Conservation (phyloP, 2,113 vertebrate species). For the Arothron firmamentum region DNA sequence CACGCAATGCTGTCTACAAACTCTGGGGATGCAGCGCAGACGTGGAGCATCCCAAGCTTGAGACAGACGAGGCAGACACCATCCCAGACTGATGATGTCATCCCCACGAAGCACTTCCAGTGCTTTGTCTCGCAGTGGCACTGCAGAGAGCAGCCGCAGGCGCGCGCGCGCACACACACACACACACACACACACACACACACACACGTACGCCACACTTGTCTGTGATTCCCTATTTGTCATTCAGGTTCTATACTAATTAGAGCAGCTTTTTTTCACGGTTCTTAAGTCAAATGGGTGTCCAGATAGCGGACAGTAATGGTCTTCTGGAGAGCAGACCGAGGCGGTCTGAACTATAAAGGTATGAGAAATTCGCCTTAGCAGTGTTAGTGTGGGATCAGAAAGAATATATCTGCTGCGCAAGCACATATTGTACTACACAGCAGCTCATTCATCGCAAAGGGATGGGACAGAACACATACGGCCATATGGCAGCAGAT, state of each 20-base stretch:
- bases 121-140: constrained; percentile 74
- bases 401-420: constrained; percentile 27
- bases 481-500: constrained; percentile 22
- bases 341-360: constrained; percentile 19
- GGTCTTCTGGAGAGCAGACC: constrained; percentile 1
- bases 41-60: constrained; percentile 49
- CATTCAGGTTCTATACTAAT: constrained; percentile 32
- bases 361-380: constrained; percentile 27
- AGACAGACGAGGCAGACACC: constrained; percentile 67
- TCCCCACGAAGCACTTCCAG: constrained; percentile 63
- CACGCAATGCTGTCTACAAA: constrained; percentile 8
- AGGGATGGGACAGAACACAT: constrained; percentile 7
- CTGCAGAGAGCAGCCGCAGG: constrained; percentile 66
- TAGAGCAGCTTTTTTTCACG: constrained; percentile 18
- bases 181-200: constrained; percentile 12
- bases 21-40: constrained; percentile 21
- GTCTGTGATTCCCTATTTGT: constrained; percentile 49
- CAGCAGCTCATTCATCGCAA: constrained; percentile 2
- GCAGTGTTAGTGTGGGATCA: constrained; percentile 24
- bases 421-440: constrained; percentile 18
- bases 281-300: constrained; percentile 43
- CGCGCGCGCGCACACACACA: constrained; percentile 23
- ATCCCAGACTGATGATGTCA: constrained; percentile 76
- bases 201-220: constrained; percentile 37
- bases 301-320: constrained; percentile 14